A percentile compares a stretch with the other conserved stretches of the same genome.
Conservation (phyloP, 2,797 vertebrate species). For the Micromesistius poutassou region DNA sequence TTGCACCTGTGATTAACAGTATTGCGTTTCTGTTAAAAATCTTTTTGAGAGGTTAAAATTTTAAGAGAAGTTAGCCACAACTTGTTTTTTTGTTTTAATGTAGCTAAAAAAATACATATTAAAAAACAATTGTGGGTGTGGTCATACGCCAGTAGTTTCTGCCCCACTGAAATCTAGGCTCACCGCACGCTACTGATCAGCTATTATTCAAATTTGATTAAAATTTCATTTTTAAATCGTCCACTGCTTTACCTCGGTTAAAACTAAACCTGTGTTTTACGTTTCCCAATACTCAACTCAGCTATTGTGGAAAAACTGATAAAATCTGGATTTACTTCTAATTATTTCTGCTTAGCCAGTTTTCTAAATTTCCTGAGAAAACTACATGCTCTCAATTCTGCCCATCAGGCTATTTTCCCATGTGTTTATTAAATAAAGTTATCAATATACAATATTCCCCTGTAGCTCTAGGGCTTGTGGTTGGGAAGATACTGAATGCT, state of each 20-base stretch:
- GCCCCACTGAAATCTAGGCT: too few relatives aligned
- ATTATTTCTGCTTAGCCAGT: slow-evolving; percentile 43
- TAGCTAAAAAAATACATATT: too few relatives aligned
- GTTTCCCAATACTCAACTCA: not conserved
- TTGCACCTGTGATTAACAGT: too few relatives aligned
- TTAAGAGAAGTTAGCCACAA: too few relatives aligned
- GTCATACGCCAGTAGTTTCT: too few relatives aligned
- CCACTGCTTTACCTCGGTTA: slow-evolving; percentile 18
- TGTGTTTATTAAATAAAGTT: slow-evolving; percentile 35
- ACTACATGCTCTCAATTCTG: slow-evolving; percentile 21
- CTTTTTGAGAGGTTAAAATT: too few relatives aligned
- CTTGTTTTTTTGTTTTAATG: too few relatives aligned
- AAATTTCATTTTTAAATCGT: slow-evolving; percentile 18
- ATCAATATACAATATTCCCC: slow-evolving; percentile 18
- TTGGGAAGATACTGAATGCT: slow-evolving; percentile 48
- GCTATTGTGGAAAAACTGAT: slow-evolving; percentile 31
- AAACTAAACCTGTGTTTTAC: slow-evolving; percentile 14
- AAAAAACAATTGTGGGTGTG: too few relatives aligned
- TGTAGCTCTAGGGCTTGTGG: slow-evolving; percentile 36
- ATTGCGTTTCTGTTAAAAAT: too few relatives aligned
- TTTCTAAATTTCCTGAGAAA: slow-evolving; percentile 45
- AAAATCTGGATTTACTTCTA: slow-evolving; percentile 22
- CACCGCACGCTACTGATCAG: too few relatives aligned
- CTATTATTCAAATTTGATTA: slow-evolving; percentile 7
- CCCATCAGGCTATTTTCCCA: slow-evolving; percentile 31